Conservation (phyloP, 2,888 invertebrate genomes). For the Polyommatus iphigenia region DNA sequence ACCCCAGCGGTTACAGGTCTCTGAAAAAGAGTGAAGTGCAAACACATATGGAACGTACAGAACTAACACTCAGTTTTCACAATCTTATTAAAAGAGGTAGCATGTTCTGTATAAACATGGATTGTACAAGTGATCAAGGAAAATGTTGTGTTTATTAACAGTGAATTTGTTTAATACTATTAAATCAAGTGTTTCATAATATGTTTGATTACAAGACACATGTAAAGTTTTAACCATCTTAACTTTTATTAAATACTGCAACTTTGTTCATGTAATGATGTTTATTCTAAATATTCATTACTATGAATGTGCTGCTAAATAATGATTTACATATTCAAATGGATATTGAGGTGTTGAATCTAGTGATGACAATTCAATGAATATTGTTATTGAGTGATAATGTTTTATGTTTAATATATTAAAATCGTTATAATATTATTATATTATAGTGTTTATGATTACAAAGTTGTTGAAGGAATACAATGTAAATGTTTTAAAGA, state of each 20-base stretch:
- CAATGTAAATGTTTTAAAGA: no score
- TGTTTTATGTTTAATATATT: no score
- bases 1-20: conserved; percentile 53
- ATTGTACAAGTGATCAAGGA: conserved; percentile 34
- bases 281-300: neutral
- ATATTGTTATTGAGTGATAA: no score
- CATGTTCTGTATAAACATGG: conserved; percentile 37
- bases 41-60: conserved; percentile 67
- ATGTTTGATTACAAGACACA: neutral
- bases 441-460: no score
- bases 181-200: neutral
- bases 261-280: neutral
- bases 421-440: no score
- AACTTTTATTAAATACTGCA: neutral
- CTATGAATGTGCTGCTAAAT: neutral
- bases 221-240: neutral
- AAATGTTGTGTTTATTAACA: conserved; percentile 32
- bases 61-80: conserved; percentile 73
- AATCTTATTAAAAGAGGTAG: conserved; percentile 76
- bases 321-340: neutral
- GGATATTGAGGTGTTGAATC: no score
- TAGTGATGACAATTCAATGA: no score
- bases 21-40: conserved; percentile 44
- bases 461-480: no score
- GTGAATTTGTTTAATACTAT: neutral